These are phyloP conservation scores for Cydia splendana DNA, from an alignment of 1,140 invertebrate species.

Conservation along the genomic window DNA sequence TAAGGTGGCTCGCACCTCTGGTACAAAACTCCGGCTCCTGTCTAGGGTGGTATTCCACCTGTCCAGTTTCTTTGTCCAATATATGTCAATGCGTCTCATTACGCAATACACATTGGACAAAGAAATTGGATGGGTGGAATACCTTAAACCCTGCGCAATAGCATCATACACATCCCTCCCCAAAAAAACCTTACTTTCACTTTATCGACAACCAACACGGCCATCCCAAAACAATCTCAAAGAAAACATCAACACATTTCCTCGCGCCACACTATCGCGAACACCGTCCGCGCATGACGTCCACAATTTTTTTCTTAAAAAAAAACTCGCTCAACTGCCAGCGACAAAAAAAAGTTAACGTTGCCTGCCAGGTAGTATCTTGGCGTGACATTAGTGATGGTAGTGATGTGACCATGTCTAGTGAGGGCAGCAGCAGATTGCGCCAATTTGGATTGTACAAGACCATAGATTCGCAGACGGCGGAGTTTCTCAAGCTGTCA, in stretches of 20 bases:
- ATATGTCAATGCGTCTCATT: too few species aligned
- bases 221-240: conserved; percentile 15
- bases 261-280: conserved; percentile 8
- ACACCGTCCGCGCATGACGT: conserved; percentile 4
- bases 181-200: conserved; percentile 5
- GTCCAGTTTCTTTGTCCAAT: too few species aligned
- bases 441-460: conserved; percentile 71
- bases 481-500: conserved; percentile 69
- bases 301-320: neutral
- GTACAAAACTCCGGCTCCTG: too few species aligned
- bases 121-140: too few species aligned
- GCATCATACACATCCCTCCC: too few species aligned
- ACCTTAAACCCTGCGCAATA: too few species aligned
- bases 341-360: neutral
- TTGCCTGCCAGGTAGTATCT: neutral
- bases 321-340: neutral
- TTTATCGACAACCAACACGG: neutral
- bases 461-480: conserved; percentile 67
- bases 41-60: too few species aligned
- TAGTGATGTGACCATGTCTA: conserved; percentile 71
- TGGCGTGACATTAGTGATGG: conserved; percentile 47
- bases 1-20: too few species aligned
- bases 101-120: too few species aligned
- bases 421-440: conserved; percentile 53
- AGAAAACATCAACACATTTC: conserved; percentile 21